Base-by-base conservation (phyloP, 2,797 vertebrate species). In the Gymnothorax javanicus region DNA sequence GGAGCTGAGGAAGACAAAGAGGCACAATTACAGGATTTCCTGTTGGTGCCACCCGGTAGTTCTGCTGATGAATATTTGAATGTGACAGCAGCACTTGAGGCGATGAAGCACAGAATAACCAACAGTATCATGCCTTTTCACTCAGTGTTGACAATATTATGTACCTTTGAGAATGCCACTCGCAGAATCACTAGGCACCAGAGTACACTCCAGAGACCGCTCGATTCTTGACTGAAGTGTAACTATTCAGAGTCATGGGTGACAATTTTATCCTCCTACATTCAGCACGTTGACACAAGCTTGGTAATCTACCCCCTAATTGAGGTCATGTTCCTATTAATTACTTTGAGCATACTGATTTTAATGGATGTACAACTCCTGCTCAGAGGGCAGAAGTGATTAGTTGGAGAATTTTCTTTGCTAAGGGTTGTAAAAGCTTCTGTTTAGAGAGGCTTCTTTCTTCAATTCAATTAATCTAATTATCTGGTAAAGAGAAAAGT, bases 21-120 rank as follows among this genome's bases (percentile, higher is more conserved):
- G 89, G 93, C 91, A 89, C 93, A 93, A 94, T 95, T 94, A 94
- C 93, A 88, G 90, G 87, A 93, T 93, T 94, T 94, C 94, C 93
- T 91, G 91, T 89, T 82, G 89, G 89, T 91, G 91, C 93, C 94
- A 94, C 93, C 93, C 92, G 92, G 86, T 93, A 92, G 93, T 89
- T 90, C 87, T 91, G 91, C 89, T 92, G 56, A 85, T 86, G 89
- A 90, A 90, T 86, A 93, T 95, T 93, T 94, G 92, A 94, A 94
- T 94, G 91, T 90, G 91, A 92, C 93, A 89, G 90, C 83, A 88
- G 87, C 88, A 67, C 85, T 87, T 83, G 87, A 79, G 87, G 85
- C 87, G 33, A 83, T 84, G 58, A 56, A 77, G 84, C 20, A 20
- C 23, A 13, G 27, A 23, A 13, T 81, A 59, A 87, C 82, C 57